phyloP scores from a whole-genome alignment of 2,797 vertebrate genomes.

The Psittacula derbiana region DNA sequence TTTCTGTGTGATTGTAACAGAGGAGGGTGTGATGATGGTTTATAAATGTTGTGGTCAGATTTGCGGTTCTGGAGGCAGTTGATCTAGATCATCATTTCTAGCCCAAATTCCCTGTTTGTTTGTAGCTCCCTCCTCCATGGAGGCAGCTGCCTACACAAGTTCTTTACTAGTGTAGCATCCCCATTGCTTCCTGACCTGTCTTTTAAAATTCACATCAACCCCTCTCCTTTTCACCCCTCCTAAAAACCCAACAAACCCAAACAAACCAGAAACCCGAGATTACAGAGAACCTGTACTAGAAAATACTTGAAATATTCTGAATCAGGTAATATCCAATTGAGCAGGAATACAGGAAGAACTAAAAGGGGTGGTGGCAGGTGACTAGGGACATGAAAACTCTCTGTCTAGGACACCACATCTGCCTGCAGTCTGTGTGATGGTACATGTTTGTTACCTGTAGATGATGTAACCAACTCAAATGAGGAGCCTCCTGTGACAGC shows the following conservation, averaged over 20 bases:
- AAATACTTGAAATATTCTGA: background rate
- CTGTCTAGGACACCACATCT: background rate
- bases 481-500: constrained; percentile 77
- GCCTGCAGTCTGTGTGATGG: background rate
- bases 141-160: background rate
- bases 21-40: background rate
- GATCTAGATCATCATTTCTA: background rate
- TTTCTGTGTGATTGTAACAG: background rate
- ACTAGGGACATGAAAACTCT: background rate
- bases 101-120: rapidly evolving
- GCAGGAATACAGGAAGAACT: background rate
- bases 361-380: background rate
- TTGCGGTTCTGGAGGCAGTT: background rate
- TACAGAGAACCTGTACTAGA: background rate
- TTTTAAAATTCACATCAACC: background rate
- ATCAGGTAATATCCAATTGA: rapidly evolving
- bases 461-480: constrained; percentile 61
- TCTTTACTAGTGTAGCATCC: background rate
- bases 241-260: background rate
- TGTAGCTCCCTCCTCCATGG: rapidly evolving
- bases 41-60: background rate
- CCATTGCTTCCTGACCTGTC: background rate
- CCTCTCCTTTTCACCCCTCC: background rate
- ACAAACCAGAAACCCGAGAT: background rate
- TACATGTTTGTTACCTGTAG: constrained; percentile 61